Evolutionary conservation across 2,888 invertebrate species (phyloP), one percentile per base, ranked within the genome.

Genomic region (Leptinotarsa haldemani): DNA sequence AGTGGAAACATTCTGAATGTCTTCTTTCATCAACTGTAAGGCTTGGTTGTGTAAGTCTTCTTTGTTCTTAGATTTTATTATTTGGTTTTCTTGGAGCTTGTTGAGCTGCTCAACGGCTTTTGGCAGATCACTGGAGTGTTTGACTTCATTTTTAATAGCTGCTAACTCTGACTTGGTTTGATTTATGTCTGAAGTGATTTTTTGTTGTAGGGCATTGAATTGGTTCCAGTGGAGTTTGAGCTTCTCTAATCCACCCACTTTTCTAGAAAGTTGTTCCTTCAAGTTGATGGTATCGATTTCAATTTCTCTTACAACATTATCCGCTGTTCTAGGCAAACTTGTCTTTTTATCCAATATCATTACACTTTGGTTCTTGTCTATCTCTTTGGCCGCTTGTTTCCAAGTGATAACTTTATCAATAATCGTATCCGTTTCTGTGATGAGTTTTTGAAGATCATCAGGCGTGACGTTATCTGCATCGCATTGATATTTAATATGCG

Each of bases 11-110:
- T 94, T 94, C 69, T 92, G 91, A 83, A 94, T 93, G 87, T 97
- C 94, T 88, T 94, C 93, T 83, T 94, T 92, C 92, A 96, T 92
- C 78, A 96, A 87, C 81, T 93, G 90, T 70, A 94, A 89, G 1
- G 95, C 96, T 88, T 95, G 93, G 82, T 93, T 92, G 81, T 94
- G 92, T n/a, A 96, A 88, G 78, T 92, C 91, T 78, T 94, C 92
- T 83, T 93, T 93, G 0, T 93, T 88, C 5, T 90, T 87, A 79
- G 90, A 89, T 80, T 92, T 92, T 18, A 90, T 89, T 81, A 91
- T 90, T 80, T 90, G 90, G n/a, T 85, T 85, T 61, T 89, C 88
- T 30, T 89, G 83, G 20, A 91, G 82, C 30, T 86, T 84, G 84
- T 84, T 92, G 88, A 86, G 92, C 82, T 85, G 88, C 85, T 86